phyloP scores from a whole-genome alignment of 1,140 invertebrate species.

The Drosophila kohkoa region DNA sequence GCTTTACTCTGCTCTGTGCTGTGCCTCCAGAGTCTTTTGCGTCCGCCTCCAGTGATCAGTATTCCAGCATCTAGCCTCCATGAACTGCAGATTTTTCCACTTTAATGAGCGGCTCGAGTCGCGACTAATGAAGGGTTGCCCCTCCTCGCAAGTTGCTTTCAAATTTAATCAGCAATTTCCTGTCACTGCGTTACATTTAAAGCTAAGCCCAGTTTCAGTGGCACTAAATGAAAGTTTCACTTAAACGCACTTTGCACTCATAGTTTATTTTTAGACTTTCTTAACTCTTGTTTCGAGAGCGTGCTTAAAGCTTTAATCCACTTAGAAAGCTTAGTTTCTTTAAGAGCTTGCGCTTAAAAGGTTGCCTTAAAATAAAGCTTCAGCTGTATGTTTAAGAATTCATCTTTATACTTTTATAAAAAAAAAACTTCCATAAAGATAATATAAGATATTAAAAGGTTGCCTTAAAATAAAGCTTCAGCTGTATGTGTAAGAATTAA shows the following conservation, averaged over 20 bases:
- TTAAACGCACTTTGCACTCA: background rate
- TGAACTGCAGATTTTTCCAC: conserved; percentile 48
- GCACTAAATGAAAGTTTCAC: conserved; percentile 25
- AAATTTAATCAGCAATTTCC: conserved; percentile 75
- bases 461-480: no score
- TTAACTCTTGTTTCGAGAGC: background rate
- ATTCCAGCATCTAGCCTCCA: conserved; percentile 1
- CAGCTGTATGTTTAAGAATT: no score
- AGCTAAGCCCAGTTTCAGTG: conserved; percentile 1
- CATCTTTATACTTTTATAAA: no score
- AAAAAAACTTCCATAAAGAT: no score
- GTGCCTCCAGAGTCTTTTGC: conserved; percentile 21
- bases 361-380: no score
- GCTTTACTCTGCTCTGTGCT: background rate
- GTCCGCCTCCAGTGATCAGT: background rate
- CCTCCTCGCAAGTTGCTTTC: conserved; percentile 30
- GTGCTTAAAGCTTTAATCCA: background rate
- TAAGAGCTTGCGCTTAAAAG: no score
- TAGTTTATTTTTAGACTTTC: background rate
- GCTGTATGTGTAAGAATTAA: no score
- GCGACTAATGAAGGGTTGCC: conserved; percentile 71
- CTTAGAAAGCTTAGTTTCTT: no score
- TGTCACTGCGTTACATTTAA: conserved; percentile 45
- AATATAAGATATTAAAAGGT: no score
- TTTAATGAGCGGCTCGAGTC: conserved; percentile 51